Evolutionary conservation across 2,113 vertebrate species (phyloP).

Genomic region (Calyptomena viridis): DNA sequence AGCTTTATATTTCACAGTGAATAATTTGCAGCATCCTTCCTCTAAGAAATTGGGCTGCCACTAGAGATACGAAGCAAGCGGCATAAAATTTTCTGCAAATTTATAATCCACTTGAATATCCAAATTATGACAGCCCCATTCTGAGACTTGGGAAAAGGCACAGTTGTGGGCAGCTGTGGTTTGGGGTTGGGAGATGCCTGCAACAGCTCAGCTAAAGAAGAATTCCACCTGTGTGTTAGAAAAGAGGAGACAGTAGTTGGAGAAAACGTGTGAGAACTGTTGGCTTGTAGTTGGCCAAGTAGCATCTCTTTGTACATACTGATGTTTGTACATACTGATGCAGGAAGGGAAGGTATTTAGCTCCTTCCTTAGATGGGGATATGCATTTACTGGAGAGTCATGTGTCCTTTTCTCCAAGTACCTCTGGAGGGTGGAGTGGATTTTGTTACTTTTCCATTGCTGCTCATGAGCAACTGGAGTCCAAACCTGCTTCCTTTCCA

Average conservation of each 20-base stretch:
- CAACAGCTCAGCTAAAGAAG: not conserved
- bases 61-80: not conserved
- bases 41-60: not conserved
- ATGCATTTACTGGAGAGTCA: not conserved
- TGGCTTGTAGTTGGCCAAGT: not conserved
- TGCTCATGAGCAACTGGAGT: not conserved
- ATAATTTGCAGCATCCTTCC: slow-evolving; percentile 22
- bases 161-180: not conserved
- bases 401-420: not conserved
- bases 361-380: not conserved
- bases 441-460: not conserved
- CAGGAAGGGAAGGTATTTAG: not conserved
- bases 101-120: not conserved
- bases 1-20: slow-evolving; percentile 19
- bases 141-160: not conserved
- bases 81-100: not conserved
- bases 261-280: not conserved
- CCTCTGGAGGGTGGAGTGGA: not conserved
- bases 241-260: not conserved
- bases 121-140: not conserved
- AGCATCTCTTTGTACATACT: no score
- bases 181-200: not conserved
- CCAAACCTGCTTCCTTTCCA: not conserved
- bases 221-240: not conserved
- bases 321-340: not conserved